Evolutionary conservation across 2,888 invertebrate species (phyloP).

Genomic region (Eretmocerus hayati): DNA sequence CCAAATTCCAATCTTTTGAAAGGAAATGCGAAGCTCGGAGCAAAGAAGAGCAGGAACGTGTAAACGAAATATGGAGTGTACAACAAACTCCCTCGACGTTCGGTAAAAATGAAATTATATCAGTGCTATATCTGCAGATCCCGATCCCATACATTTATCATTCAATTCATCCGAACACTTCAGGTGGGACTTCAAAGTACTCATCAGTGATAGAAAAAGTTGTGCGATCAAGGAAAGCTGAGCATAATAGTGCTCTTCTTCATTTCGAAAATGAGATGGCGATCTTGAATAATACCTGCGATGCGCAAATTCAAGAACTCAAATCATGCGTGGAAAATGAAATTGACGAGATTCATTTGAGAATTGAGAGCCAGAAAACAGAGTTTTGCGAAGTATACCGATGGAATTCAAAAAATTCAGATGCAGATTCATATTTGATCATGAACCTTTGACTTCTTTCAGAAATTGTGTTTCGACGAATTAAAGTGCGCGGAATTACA

Average conservation of each 20-base stretch:
- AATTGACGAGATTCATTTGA: conserved; percentile 14
- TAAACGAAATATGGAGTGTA: conserved; percentile 17
- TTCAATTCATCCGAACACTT: background rate
- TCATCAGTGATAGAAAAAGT: conserved; percentile 21
- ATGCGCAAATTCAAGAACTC: conserved; percentile 14
- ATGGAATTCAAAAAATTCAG: conserved; percentile 8
- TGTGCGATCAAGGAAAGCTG: conserved; percentile 15
- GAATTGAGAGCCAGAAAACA: conserved; percentile 15
- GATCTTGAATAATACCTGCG: conserved; percentile 13
- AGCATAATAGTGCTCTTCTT: conserved; percentile 20
- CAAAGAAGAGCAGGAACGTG: conserved; percentile 11
- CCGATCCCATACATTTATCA: background rate
- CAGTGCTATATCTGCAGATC: background rate
- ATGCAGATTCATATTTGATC: conserved; percentile 4
- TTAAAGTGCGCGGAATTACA: conserved; percentile 15
- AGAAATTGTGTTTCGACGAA: conserved; percentile 9
- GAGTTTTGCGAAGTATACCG: conserved; percentile 10
- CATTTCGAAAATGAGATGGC: conserved; percentile 22
- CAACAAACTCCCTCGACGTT: conserved; percentile 13
- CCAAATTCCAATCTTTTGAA: too few relatives aligned
- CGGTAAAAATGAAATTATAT: conserved; percentile 7
- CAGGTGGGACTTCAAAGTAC: conserved; percentile 24
- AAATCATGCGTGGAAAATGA: conserved; percentile 18
- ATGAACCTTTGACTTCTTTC: background rate
- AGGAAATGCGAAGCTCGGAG: background rate